phyloP scores from a whole-genome alignment of 2,888 invertebrate genomes.

The Phyllotreta striolata region DNA sequence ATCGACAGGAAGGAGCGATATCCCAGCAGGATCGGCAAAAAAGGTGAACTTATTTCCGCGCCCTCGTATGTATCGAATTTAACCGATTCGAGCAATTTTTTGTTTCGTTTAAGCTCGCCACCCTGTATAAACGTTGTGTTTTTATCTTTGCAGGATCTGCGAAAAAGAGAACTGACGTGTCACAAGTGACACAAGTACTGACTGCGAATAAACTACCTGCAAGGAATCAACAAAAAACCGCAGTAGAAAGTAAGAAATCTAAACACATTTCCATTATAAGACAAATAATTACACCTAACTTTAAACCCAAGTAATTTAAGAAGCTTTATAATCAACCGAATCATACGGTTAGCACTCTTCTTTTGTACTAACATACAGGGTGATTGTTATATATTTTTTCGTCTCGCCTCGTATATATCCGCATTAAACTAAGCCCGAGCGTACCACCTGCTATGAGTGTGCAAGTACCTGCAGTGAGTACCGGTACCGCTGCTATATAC shows the following conservation, averaged over 20 bases:
- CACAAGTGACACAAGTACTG: conserved; percentile 58
- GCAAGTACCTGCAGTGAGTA: too few relatives aligned
- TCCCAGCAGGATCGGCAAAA: conserved; percentile 71
- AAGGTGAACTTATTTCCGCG: conserved; percentile 60
- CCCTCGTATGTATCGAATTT: not conserved
- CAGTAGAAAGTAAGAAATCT: conserved; percentile 53
- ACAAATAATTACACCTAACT: not conserved
- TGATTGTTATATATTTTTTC: too few relatives aligned
- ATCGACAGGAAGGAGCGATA: conserved; percentile 69
- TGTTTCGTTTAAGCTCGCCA: not conserved
- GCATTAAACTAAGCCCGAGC: too few relatives aligned
- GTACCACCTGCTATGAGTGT: too few relatives aligned
- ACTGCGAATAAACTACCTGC: conserved; percentile 55
- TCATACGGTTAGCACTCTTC: too few relatives aligned
- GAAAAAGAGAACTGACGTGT: conserved; percentile 54
- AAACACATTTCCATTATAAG: conserved; percentile 9
- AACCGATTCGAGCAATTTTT: not conserved
- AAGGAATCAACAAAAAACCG: conserved; percentile 47
- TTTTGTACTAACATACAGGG: too few relatives aligned
- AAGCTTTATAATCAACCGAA: too few relatives aligned
- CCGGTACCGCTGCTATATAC: too few relatives aligned
- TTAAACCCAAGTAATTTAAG: not conserved
- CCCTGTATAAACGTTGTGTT: not conserved
- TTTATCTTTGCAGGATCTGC: conserved; percentile 54
- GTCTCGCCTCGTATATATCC: too few relatives aligned